These are phyloP conservation scores for Microplitis demolitor DNA, from an alignment of 1,140 invertebrate genomes.

Conservation along the genomic window DNA sequence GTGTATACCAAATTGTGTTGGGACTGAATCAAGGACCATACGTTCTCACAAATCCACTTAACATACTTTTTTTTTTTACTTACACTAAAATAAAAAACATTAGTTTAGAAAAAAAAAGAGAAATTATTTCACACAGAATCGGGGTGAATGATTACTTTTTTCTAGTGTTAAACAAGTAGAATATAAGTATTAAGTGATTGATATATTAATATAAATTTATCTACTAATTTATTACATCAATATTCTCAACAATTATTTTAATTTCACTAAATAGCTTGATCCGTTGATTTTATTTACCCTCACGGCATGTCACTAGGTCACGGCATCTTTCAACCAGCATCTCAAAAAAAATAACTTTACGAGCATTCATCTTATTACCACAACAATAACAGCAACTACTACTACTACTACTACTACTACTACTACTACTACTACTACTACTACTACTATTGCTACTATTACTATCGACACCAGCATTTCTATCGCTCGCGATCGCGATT, in stretches of 20 bases:
- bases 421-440: too few relatives aligned
- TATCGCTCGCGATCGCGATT: conserved; percentile 9
- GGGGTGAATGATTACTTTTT: too few relatives aligned
- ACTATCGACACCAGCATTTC: background rate
- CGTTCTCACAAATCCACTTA: background rate
- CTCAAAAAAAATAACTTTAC: background rate
- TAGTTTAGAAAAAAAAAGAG: background rate
- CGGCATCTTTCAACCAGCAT: background rate
- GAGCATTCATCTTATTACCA: conserved; percentile 1
- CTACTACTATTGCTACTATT: too few relatives aligned
- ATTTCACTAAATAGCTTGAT: background rate
- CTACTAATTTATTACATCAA: too few relatives aligned
- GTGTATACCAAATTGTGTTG: conserved; percentile 42
- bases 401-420: too few relatives aligned
- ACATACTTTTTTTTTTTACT: background rate
- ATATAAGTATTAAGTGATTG: too few relatives aligned
- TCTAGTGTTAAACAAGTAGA: too few relatives aligned
- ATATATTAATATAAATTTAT: too few relatives aligned
- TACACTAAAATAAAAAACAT: background rate
- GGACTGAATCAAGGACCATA: background rate
- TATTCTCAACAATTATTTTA: background rate
- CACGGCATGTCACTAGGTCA: conserved; percentile 22
- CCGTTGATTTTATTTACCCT: background rate
- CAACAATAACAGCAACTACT: too few relatives aligned
- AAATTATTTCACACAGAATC: background rate